Percentiles rank a stretch among this genome's conserved stretches.
phyloP scores from a whole-genome alignment of 2,113 vertebrate genomes.

The Corydoras sp. region DNA sequence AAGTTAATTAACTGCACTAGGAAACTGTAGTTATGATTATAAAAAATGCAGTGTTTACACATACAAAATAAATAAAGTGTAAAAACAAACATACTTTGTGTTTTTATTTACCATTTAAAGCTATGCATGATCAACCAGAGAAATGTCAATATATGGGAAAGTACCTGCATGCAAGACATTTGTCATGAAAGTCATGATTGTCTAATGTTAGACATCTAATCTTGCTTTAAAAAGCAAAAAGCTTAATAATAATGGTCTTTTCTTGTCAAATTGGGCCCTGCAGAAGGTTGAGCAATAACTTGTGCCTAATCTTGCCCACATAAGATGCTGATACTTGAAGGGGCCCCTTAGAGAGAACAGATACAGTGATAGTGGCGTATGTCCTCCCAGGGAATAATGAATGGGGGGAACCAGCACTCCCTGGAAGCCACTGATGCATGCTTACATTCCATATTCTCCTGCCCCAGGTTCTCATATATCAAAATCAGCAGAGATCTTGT shows the following conservation, averaged over 20 bases:
- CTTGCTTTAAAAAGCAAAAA: not conserved
- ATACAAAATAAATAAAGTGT: not conserved
- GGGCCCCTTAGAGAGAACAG: constrained; percentile 22
- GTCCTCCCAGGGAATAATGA: constrained; percentile 10
- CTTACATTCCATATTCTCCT: constrained; percentile 25
- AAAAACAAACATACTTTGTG: not conserved
- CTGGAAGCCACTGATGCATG: constrained; percentile 22
- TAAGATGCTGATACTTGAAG: constrained; percentile 17
- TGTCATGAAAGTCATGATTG: not conserved
- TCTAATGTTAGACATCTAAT: not conserved
- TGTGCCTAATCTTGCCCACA: constrained; percentile 12
- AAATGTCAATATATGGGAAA: not conserved
- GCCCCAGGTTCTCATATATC: constrained; percentile 14
- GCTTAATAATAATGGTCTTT: not conserved
- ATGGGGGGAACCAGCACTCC: constrained; percentile 13
- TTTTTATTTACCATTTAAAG: not conserved
- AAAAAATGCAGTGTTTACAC: too few species aligned
- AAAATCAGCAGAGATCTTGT: constrained; percentile 2
- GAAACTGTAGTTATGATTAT: too few species aligned
- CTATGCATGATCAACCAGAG: not conserved
- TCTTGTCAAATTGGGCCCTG: not conserved
- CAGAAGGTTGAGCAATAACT: constrained; percentile 21
- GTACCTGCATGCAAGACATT: not conserved
- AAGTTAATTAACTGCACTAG: too few species aligned
- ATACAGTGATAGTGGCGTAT: constrained; percentile 16